phyloP scores from a whole-genome alignment of 2,888 invertebrate genomes.

The Latrodectus elegans region DNA sequence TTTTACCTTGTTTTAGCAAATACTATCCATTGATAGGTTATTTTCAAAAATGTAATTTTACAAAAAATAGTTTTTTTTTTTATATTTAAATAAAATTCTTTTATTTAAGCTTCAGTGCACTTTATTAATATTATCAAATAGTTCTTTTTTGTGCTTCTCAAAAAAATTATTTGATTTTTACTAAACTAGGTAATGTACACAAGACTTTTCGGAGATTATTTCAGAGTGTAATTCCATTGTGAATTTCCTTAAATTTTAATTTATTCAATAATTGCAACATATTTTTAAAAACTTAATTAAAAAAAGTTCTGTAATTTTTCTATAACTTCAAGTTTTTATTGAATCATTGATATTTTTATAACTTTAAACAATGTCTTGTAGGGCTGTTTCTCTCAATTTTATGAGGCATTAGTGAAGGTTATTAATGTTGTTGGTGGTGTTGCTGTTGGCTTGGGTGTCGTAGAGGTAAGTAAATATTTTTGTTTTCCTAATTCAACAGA shows the following conservation, averaged over 20 bases:
- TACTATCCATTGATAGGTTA: no score
- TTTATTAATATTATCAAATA: no score
- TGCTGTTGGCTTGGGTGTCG: slow-evolving; percentile 54
- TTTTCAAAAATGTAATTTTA: no score
- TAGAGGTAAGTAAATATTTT: slow-evolving; percentile 50
- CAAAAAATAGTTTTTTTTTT: no score
- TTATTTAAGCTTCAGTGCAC: no score
- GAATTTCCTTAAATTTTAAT: background rate
- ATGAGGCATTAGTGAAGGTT: slow-evolving; percentile 7
- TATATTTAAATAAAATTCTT: no score
- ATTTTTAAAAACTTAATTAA: background rate
- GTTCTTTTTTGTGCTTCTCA: no score
- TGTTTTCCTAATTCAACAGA: background rate
- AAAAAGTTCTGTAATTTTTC: background rate
- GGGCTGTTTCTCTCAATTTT: slow-evolving; percentile 45
- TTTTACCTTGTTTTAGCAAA: no score
- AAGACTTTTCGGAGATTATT: no score
- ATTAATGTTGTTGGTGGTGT: slow-evolving; percentile 55
- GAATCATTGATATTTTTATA: background rate
- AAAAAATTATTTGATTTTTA: no score
- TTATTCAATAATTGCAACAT: background rate
- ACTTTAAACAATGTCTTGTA: slow-evolving; percentile 11
- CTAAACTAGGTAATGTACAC: no score
- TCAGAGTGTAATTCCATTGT: background rate
- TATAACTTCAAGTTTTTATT: background rate